These are phyloP conservation scores for Hesperophylax magnus DNA, from an alignment of 1,140 invertebrate genomes.

Conservation along the genomic window DNA sequence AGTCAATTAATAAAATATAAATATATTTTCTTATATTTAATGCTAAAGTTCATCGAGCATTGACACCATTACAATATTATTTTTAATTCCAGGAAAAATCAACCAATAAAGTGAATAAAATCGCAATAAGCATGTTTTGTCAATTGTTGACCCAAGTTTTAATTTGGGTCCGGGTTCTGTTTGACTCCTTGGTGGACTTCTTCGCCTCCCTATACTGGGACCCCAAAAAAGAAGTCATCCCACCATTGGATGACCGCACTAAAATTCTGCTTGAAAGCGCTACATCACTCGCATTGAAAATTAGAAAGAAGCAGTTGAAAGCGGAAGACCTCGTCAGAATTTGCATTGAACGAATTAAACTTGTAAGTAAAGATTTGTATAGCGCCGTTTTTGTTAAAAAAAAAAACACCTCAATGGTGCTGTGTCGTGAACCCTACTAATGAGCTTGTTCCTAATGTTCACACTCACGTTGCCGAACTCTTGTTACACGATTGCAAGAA, in stretches of 20 bases:
- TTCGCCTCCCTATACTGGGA: conserved; percentile 71
- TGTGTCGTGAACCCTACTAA: background rate
- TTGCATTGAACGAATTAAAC: conserved; percentile 84
- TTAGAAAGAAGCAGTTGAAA: conserved; percentile 75
- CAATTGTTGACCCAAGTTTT: conserved; percentile 40
- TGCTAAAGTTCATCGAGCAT: no score
- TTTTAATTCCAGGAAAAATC: conserved; percentile 9
- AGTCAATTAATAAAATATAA: no score
- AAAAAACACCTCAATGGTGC: no score
- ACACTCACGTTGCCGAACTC: no score
- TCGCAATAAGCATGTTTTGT: conserved; percentile 32
- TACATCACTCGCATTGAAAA: conserved; percentile 74
- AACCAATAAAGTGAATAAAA: conserved; percentile 18
- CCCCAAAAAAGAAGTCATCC: conserved; percentile 69
- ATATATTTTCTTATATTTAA: no score
- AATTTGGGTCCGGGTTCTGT: conserved; percentile 50
- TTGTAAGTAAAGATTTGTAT: conserved; percentile 74
- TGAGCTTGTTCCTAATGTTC: background rate
- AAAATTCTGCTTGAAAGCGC: conserved; percentile 77
- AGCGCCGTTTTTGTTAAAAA: no score
- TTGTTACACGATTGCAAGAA: no score
- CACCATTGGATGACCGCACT: conserved; percentile 71
- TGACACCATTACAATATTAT: no score
- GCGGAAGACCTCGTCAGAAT: conserved; percentile 81
- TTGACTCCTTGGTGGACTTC: conserved; percentile 64